phyloP scores from a whole-genome alignment of 2,113 vertebrate genomes.

The Ornithorhynchus anatinus region DNA sequence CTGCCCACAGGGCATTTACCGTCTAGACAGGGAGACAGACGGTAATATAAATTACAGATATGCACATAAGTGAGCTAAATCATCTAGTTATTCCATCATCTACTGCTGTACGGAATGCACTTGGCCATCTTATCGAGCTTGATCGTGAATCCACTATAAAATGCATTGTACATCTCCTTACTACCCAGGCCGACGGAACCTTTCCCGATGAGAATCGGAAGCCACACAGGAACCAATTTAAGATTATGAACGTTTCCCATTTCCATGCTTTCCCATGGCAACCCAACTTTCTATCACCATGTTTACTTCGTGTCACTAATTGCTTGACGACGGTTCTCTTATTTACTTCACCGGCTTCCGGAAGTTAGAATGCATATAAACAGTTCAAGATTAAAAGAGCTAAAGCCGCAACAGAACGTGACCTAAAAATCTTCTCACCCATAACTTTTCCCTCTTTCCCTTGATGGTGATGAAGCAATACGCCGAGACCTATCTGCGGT shows the following conservation, averaged over 20 bases:
- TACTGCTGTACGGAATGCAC: no score
- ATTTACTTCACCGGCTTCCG: conserved; percentile 27
- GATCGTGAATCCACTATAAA: neutral
- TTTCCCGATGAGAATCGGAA: conserved; percentile 7
- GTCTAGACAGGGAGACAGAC: no score
- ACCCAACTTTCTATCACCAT: conserved; percentile 11
- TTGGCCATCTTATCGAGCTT: conserved; percentile 1
- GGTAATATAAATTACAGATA: no score
- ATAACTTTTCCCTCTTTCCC: no score
- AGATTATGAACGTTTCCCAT: conserved; percentile 8
- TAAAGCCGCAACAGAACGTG: no score
- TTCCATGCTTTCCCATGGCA: conserved; percentile 44
- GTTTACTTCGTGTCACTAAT: conserved; percentile 30
- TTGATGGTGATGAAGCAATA: no score
- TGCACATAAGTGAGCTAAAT: no score
- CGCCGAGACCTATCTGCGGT: no score
- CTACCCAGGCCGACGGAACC: neutral
- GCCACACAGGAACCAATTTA: conserved; percentile 22
- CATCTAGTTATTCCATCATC: no score
- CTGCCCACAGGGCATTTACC: no score
- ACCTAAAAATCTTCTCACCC: no score
- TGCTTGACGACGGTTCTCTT: conserved; percentile 16
- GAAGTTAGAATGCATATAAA: conserved; percentile 19
- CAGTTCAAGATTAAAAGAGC: conserved; percentile 24
- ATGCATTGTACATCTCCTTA: conserved; percentile 4